Percentiles rank a stretch among this genome's conserved stretches.
These are phyloP conservation scores for Tragopan temminckii DNA, from an alignment of 2,797 vertebrate genomes.

Conservation along the genomic window DNA sequence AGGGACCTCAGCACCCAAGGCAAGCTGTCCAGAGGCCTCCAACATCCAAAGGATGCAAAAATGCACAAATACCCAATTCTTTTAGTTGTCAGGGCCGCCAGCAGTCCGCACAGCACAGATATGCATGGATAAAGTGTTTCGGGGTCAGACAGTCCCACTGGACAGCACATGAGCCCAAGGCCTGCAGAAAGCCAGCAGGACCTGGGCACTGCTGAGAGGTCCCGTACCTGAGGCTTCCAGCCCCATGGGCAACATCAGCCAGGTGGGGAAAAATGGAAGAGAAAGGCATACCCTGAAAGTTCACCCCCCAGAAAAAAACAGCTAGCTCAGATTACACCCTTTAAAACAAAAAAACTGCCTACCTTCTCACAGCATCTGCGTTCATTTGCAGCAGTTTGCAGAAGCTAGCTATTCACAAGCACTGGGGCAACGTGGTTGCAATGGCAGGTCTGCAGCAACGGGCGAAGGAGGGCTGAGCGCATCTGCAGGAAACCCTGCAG, in stretches of 20 bases:
- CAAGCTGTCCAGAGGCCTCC: too few species aligned
- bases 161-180: not conserved
- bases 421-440: not conserved
- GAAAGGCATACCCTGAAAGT: not conserved
- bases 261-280: not conserved
- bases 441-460: not conserved
- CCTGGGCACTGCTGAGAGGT: not conserved
- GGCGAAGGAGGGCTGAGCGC: not conserved
- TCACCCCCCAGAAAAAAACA: accelerated
- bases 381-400: not conserved
- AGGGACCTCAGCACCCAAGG: too few species aligned
- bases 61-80: too few species aligned
- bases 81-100: not conserved
- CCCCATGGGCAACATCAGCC: not conserved
- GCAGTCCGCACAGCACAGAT: not conserved
- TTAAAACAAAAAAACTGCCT: not conserved
- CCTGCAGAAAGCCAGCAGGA: not conserved
- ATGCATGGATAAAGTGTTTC: not conserved
- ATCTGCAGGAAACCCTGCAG: not conserved
- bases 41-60: too few species aligned
- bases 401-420: not conserved
- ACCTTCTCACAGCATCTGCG: not conserved
- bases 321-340: not conserved
- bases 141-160: not conserved
- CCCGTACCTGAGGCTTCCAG: not conserved